Evolutionary conservation across 2,797 vertebrate species (phyloP), one percentile per base, ranked within the genome.

Genomic region (Phalloptychus januarius): DNA sequence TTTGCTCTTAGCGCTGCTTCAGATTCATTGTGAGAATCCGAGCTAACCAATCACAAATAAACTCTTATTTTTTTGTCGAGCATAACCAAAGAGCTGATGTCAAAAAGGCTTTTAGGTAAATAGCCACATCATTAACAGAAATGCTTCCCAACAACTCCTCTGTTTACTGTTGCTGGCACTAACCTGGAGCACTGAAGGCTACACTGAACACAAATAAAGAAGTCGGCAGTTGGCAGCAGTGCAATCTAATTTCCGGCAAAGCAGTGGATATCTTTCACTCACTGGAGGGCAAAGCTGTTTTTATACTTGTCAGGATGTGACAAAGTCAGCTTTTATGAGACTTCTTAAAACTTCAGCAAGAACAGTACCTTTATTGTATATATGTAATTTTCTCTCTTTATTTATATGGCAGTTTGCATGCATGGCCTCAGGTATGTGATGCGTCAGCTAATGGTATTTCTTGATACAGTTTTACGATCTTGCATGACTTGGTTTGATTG

Each of bases 191-290:
- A 87, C 84, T 72, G 74, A 83, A 77, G 81, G 85, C 85, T 52
- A 61, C 44, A 42, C 67, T 70, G 69, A 84, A 78, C 82, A 80
- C 74, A 85, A 82, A 88, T 76, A 83, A 86, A 85, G 74, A 87
- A 87, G 79, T 79, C 77, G 79, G 72, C 77, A 83, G 77, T 86
- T 90, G 88, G 87, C 87, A 79, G 85, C 25, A 4, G 74, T 74
- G 61, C 42, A 80, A 79, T 87, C 71, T 86, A 75, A 86, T 89
- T 89, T 79, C 81, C 52, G 31, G 71, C 71, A 85, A 83, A 84
- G 42, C 72, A 58, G 72, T 8, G 56, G 31, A 79, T 74, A 75
- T 74, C 67, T 82, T 80, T 69, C 38, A 36, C 16, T 31, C 3
- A 65, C 86, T 79, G 71, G 76, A 80, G 77, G 79, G 78, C 73